Conservation (phyloP, 2,797 vertebrate genomes). For the Otolemur crassicaudatus region DNA sequence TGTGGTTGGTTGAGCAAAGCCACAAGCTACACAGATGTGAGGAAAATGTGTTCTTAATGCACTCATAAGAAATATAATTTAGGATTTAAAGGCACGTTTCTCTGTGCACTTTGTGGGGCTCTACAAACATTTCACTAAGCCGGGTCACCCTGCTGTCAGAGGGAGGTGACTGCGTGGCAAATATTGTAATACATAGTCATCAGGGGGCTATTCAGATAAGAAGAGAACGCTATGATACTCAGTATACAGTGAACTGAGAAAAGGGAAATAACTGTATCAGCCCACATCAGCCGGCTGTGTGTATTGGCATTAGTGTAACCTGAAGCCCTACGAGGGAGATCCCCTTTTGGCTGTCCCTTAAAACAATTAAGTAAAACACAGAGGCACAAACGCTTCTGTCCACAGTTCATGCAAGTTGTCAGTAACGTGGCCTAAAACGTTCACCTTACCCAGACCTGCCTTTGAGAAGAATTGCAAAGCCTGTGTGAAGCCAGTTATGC, state of each 20-base stretch:
- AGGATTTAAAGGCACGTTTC: slow-evolving; percentile 33
- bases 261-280: slow-evolving; percentile 39
- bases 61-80: slow-evolving; percentile 7
- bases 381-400: background rate
- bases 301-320: background rate
- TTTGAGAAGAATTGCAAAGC: background rate
- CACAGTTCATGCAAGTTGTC: background rate
- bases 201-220: background rate
- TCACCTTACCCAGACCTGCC: background rate
- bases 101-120: background rate
- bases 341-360: background rate
- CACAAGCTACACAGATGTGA: background rate
- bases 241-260: slow-evolving; percentile 9
- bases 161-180: background rate
- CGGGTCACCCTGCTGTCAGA: background rate
- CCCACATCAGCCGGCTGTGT: background rate
- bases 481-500: background rate
- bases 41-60: slow-evolving; percentile 30
- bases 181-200: slow-evolving; percentile 45
- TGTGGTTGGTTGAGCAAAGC: background rate
- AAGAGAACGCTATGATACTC: background rate
- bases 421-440: background rate
- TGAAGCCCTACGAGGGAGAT: background rate
- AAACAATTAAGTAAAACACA: background rate
- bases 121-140: slow-evolving; percentile 69